These are phyloP conservation scores for Bilobella aurantiaca DNA, from an alignment of 1,140 invertebrate species.

Conservation along the genomic window DNA sequence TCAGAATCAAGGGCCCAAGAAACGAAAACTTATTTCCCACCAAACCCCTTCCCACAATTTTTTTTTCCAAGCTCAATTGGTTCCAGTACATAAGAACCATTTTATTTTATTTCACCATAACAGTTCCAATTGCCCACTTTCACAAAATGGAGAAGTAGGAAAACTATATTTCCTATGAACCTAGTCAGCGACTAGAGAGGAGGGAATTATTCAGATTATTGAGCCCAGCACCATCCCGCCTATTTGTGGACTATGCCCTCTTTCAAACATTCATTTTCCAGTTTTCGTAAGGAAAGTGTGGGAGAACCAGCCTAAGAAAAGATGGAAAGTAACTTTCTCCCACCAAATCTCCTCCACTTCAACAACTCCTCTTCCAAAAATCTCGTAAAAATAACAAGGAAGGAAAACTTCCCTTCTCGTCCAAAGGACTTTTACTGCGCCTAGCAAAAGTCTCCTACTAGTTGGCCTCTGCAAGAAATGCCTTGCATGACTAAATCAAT, in stretches of 20 bases:
- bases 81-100: background rate
- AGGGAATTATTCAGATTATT: background rate
- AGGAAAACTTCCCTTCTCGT: background rate
- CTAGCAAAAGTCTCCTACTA: no score
- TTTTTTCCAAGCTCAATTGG: background rate
- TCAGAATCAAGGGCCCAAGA: background rate
- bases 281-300: background rate
- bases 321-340: no score
- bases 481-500: constrained; percentile 23
- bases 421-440: no score
- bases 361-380: background rate
- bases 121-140: background rate
- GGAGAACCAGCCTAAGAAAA: no score
- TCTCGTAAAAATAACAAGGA: constrained; percentile 4
- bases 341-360: background rate
- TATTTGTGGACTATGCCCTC: background rate
- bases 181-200: background rate
- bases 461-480: background rate
- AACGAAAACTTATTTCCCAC: background rate
- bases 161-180: background rate
- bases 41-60: background rate
- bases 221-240: background rate
- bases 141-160: background rate
- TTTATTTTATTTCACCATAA: background rate
- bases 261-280: background rate